Evolutionary conservation across 2,113 vertebrate genomes (phyloP).

Genomic region (Scatophagus argus): DNA sequence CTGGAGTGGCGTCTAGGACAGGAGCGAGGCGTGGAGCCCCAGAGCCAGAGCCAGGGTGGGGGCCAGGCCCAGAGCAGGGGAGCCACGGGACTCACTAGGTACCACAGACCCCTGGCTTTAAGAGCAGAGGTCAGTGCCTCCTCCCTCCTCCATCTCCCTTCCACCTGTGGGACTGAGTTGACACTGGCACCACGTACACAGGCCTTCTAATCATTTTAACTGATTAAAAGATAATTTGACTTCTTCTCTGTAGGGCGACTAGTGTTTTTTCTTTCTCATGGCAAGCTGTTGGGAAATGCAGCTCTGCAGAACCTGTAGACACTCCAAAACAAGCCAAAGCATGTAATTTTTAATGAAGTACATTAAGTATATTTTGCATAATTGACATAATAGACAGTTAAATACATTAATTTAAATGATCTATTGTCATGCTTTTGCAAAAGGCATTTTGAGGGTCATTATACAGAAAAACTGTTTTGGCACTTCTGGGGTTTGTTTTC

Average conservation of each 20-base stretch:
- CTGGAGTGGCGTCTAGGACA: constrained; percentile 92
- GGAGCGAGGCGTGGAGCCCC: constrained; percentile 89
- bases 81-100: constrained; percentile 91
- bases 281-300: constrained; percentile 12
- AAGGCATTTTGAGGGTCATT: neutral
- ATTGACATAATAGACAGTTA: neutral
- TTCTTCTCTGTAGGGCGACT: constrained; percentile 1
- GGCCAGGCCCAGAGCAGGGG: constrained; percentile 88
- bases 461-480: neutral
- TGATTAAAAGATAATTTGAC: constrained; percentile 14
- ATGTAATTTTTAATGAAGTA: too few relatives aligned
- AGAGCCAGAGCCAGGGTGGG: constrained; percentile 84
- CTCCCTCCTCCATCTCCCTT: constrained; percentile 71
- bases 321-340: constrained; percentile 21
- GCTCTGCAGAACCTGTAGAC: constrained; percentile 10
- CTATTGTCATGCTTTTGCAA: neutral
- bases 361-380: too few relatives aligned
- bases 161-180: constrained; percentile 48
- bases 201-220: constrained; percentile 13
- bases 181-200: constrained; percentile 22
- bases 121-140: constrained; percentile 94
- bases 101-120: constrained; percentile 92
- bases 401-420: neutral
- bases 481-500: constrained; percentile 11
- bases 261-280: neutral